These are phyloP conservation scores for Enteromius thamalakanensis DNA, from an alignment of 2,797 vertebrate species.

Conservation along the genomic window DNA sequence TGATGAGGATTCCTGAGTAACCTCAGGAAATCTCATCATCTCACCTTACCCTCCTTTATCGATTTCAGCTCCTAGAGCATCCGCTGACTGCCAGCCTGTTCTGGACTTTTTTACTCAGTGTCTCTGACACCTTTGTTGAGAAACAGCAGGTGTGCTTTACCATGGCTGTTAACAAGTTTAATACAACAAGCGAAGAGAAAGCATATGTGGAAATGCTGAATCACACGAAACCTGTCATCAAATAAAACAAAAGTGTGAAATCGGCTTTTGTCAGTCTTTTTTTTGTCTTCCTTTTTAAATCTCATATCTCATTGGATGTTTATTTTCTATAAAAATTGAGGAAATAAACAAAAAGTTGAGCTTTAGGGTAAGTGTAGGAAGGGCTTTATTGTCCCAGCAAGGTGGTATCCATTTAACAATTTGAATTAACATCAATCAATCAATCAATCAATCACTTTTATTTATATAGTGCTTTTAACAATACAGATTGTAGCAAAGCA, in stretches of 20 bases:
- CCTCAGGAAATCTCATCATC: slow-evolving; percentile 22
- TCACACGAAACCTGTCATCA: neutral
- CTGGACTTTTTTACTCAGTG: neutral
- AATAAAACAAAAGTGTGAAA: too few relatives aligned
- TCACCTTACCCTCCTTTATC: neutral
- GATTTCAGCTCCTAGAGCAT: slow-evolving; percentile 13
- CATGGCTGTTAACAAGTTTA: neutral
- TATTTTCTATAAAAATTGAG: too few relatives aligned
- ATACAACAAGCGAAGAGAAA: neutral
- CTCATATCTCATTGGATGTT: too few relatives aligned
- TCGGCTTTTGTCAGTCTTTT: too few relatives aligned
- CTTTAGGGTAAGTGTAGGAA: too few relatives aligned
- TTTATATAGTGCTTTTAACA: too few relatives aligned
- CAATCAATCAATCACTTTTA: too few relatives aligned
- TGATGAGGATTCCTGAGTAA: slow-evolving; percentile 20
- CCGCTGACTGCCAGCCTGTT: neutral
- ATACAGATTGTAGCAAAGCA: too few relatives aligned
- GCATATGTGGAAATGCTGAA: neutral
- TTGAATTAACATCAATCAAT: neutral
- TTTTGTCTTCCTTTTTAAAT: too few relatives aligned
- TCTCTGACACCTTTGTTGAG: slow-evolving; percentile 3
- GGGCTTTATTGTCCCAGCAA: too few relatives aligned
- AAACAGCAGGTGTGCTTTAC: slow-evolving; percentile 1
- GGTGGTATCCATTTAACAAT: neutral
- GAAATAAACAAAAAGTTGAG: too few relatives aligned